These are phyloP conservation scores for Zosterops hypoxanthus DNA, from an alignment of 2,113 vertebrate species.

Conservation along the genomic window DNA sequence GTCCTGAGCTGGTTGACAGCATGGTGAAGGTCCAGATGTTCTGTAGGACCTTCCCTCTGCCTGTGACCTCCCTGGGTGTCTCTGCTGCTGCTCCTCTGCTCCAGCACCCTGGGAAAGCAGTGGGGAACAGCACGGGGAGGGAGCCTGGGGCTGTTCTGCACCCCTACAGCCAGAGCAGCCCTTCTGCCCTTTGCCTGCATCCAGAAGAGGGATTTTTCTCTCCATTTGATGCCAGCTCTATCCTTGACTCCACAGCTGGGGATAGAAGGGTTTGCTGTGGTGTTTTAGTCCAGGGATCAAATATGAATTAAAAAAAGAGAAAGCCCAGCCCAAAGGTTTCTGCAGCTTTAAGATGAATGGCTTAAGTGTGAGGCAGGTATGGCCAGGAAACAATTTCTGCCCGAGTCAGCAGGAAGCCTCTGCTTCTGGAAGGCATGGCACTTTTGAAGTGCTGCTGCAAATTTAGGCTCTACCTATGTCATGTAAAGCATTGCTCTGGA, in stretches of 20 bases:
- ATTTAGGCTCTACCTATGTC: neutral
- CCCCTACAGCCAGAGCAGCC: neutral
- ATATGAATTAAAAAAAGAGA: neutral
- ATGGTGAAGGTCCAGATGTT: neutral
- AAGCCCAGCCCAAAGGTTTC: neutral
- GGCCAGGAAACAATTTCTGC: neutral
- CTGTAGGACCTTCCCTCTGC: neutral
- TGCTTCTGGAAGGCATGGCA: neutral
- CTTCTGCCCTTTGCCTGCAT: neutral
- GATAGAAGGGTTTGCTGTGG: neutral
- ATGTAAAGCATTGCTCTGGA: neutral
- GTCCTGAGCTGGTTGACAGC: neutral
- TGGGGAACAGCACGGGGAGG: accelerated
- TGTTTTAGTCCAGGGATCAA: neutral
- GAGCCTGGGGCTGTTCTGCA: neutral
- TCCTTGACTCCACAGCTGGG: neutral
- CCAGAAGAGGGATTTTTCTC: neutral
- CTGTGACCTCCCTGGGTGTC: neutral
- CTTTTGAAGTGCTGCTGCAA: neutral
- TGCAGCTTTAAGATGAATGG: neutral
- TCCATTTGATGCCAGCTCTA: neutral
- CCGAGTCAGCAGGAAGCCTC: neutral
- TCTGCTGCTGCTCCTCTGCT: neutral
- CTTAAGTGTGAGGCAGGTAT: neutral
- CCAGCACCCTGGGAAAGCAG: neutral